Percentiles rank a stretch among this genome's conserved stretches.
These are phyloP conservation scores for Edolisoma coerulescens DNA, from an alignment of 2,113 vertebrate species.

Conservation along the genomic window DNA sequence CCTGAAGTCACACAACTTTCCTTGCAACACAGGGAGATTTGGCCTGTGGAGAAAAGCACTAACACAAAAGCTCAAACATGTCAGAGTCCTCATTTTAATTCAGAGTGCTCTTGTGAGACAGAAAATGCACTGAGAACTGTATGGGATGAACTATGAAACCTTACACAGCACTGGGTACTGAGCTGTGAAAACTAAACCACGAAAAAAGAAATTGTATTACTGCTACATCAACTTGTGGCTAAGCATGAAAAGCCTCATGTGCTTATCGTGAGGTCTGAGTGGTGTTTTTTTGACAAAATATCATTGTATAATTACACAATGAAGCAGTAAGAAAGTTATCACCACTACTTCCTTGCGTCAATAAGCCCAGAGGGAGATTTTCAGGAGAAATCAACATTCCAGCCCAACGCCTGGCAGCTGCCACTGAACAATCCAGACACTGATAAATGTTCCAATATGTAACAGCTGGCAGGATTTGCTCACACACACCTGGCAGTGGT, in stretches of 20 bases:
- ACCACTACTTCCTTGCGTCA: background rate
- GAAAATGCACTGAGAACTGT: background rate
- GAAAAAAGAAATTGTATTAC: background rate
- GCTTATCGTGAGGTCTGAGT: background rate
- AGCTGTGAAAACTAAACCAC: background rate
- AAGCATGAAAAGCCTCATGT: background rate
- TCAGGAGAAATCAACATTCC: background rate
- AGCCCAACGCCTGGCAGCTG: background rate
- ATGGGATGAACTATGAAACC: background rate
- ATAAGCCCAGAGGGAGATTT: background rate
- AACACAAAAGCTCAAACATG: background rate
- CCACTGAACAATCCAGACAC: background rate
- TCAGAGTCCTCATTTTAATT: background rate
- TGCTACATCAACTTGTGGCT: background rate
- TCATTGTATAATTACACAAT: background rate
- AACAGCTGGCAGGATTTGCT: background rate
- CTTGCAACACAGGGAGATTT: background rate
- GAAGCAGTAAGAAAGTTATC: background rate
- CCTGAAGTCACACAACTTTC: background rate
- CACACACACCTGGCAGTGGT: background rate
- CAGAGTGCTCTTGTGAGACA: rapidly evolving
- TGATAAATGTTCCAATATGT: rapidly evolving
- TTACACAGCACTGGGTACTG: background rate
- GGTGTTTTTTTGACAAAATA: background rate
- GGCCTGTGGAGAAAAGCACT: background rate